Percentiles rank a stretch among this genome's conserved stretches.
phyloP scores from a whole-genome alignment of 2,888 invertebrate genomes.

The Euphydryas editha region DNA sequence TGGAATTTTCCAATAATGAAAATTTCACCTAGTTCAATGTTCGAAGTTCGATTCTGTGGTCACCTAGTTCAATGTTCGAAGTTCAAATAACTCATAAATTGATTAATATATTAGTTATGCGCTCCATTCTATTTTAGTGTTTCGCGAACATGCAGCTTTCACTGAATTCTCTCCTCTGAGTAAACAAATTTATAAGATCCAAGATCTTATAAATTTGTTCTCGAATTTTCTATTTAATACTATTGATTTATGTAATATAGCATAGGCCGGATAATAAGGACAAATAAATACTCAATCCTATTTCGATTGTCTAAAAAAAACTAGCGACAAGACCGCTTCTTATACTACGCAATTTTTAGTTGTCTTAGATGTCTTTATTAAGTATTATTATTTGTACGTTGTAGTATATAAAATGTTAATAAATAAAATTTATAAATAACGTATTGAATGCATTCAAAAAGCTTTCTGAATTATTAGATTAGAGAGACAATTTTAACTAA shows the following conservation, averaged over 20 bases:
- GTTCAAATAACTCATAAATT: not conserved
- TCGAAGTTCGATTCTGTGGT: too few relatives aligned
- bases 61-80: not conserved
- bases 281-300: too few relatives aligned
- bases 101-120: constrained; percentile 7
- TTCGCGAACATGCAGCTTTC: constrained; percentile 2
- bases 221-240: not conserved
- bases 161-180: constrained; percentile 1
- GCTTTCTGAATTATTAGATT: too few relatives aligned
- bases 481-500: too few relatives aligned
- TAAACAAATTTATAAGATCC: not conserved
- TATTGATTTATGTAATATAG: not conserved
- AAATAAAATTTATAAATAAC: too few relatives aligned
- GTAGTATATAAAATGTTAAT: too few relatives aligned
- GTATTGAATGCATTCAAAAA: too few relatives aligned
- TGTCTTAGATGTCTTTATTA: too few relatives aligned
- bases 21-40: not conserved
- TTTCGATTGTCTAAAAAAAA: too few relatives aligned
- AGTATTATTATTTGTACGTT: too few relatives aligned
- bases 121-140: not conserved
- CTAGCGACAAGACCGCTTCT: too few relatives aligned
- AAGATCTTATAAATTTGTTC: not conserved
- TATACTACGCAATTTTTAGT: too few relatives aligned
- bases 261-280: not conserved
- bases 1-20: not conserved